Evolutionary conservation across 2,888 invertebrate genomes (phyloP), one percentile per base, ranked within the genome.

Genomic region (Tubulanus polymorphus): DNA sequence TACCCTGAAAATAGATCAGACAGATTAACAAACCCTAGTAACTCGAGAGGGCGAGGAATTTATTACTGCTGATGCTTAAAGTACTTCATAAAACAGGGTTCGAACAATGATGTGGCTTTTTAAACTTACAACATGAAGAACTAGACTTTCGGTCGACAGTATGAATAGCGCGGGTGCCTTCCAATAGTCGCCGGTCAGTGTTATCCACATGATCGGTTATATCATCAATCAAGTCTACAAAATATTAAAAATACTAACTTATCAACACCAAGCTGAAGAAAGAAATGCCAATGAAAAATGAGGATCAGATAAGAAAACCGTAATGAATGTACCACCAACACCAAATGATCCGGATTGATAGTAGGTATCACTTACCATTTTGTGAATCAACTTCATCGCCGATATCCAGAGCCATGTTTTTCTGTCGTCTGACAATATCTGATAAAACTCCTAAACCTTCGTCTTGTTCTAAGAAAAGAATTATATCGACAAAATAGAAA

Each of bases 351-450:
- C 23, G 27, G 10, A 32, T 32, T 54, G 37, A n/a, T 29, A 27
- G 10, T 8, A 20, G 60, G 45, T 35, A 64, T n/a, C n/a, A n/a
- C 73, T 73, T 76, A 89, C 89, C 89, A 82, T 89, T 88, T 69
- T 91, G 90, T 62, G 84, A 79, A 68, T 87, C 87, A 0, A 90
- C 88, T 81, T 91, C 91, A 68, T 82, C 83, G 12, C 86, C 86
- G 64, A 91, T 87, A 48, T 85, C 86, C 48, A 85, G 79, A 6
- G 90, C 90, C 69, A 91, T 85, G 65, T 86, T 82, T 68, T 88
- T 89, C 72, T 91, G 91, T 5, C 89, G 81, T 0, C 86, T 83
- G 56, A 91, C 86, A 3, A 89, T 87, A 72, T 86, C 84, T 1
- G 88, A 86, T 47, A 91, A 79, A 52, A 84, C 85, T 57, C 90